Evolutionary conservation across 2,113 vertebrate species (phyloP).

Genomic region (Apaloderma vittatum): DNA sequence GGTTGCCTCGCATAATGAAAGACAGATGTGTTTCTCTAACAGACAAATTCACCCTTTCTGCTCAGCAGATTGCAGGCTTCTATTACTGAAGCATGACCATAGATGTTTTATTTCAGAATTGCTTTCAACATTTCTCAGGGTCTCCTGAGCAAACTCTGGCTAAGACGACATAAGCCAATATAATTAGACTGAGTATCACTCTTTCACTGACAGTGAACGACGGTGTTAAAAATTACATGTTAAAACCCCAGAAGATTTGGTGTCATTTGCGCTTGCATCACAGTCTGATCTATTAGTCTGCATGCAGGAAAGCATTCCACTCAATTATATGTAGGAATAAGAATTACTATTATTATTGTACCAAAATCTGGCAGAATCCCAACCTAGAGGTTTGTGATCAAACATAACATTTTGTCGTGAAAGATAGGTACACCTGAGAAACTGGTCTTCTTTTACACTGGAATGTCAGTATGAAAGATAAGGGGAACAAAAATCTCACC

Average conservation of each 20-base stretch:
- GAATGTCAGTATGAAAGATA: not conserved
- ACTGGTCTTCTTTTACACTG: not conserved
- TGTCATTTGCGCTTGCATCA: not conserved
- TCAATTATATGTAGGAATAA: not conserved
- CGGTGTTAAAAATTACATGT: not conserved
- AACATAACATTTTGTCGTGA: not conserved
- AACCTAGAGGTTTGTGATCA: not conserved
- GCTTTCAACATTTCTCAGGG: slow-evolving; percentile 24
- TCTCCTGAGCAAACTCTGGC: slow-evolving; percentile 1
- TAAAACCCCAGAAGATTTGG: not conserved
- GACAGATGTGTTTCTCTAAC: slow-evolving; percentile 16
- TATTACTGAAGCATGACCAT: slow-evolving; percentile 16
- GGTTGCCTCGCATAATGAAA: slow-evolving; percentile 31
- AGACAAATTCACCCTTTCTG: slow-evolving; percentile 1
- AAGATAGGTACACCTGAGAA: not conserved
- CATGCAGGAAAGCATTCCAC: not conserved
- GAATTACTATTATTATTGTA: not conserved
- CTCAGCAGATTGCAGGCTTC: slow-evolving; percentile 6
- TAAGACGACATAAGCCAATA: slow-evolving; percentile 8
- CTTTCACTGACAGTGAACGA: not conserved
- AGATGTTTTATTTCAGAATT: slow-evolving; percentile 24
- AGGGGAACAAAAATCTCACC: not conserved
- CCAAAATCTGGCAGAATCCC: not conserved
- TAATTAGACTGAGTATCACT: not conserved
- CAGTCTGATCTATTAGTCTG: not conserved